Base-by-base conservation (phyloP, 2,888 invertebrate genomes). In the Apodemia mormo region DNA sequence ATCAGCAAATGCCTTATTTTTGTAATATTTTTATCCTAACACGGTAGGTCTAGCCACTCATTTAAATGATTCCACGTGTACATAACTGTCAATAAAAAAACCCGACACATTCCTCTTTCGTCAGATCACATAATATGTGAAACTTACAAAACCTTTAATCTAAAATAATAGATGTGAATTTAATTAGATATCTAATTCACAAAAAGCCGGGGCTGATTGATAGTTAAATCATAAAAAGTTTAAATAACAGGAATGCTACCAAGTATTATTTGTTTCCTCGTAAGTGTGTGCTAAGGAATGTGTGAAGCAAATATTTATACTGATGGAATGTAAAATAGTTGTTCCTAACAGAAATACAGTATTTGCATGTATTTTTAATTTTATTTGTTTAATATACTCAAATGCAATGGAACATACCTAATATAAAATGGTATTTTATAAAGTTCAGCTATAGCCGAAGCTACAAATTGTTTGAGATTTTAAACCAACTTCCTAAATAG, bases 161-260 rank as follows among this genome's bases (percentile, higher is more conserved):
- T 12, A 12, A 5, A 14, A 49, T 1, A 22, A 49, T 6, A 12
- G 45, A 9, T 45, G 10, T 40, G 7, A 40, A 40, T 45, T 45
- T 45, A 12, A 12, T 5, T 12, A 12, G 10, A 12, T 45, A 10
- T 12, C 1, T 45, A 45, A 45, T 45, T 45, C 10, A 45, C 12
- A 12, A 45, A 45, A 45, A 29, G 33, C 12, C 33, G 22, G 12
- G 10, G 58, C 33, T 5, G 6, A 33, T 58, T 5, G 12, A 14
- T 33, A 61, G 33, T 33, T 2, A 61, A 61, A 61, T 30, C 61
- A 61, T 61, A 61, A 61, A 61, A 61, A 61, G 61, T 61, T 14
- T 5, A 61, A 61, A 61, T 61, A 61, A 61, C 61, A 61, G 61
- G 61, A 61, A 61, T 61, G 30, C 61, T 33, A 61, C 30, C 61